Evolutionary conservation across 2,113 vertebrate species (phyloP), one percentile per base, ranked within the genome.

Genomic region (Ivindomyrus marchei): DNA sequence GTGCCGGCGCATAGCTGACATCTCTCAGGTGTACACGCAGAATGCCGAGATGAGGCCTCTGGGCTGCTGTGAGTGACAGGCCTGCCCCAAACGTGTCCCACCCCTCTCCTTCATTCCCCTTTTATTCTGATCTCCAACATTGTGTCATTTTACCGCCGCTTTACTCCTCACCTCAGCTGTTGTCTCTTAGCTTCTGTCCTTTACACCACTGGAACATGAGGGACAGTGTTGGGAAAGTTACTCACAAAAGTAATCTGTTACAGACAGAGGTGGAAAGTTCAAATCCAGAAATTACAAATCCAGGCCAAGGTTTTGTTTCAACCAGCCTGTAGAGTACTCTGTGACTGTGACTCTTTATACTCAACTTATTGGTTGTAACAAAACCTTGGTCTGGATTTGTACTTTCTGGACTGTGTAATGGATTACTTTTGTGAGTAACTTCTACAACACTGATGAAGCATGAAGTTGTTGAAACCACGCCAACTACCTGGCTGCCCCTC

Each of bases 1-100:
- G 94, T 96, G 95, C 89, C 95, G 95, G 13, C 93, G 95, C 62
- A 42, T 97, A 92, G 96, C 96, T 0, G 95, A 96, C 70, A 95
- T 97, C 92, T 96, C 95, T 0, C 96, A 97, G 94, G 95, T 97
- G 15, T 96, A 97, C 95, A 97, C 96, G 0, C 96, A 97, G 52
- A 97, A 97, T 0, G 96, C 96, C 0, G 96, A 97, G 90, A 97
- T 97, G 96, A 95, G 96, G 62, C 96, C 96, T 5, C 93, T 97
- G 5, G 96, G 96, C 93, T 97, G 96, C 94, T 96, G 96, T 97
- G 93, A 96, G 96, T 93, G 31, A 85, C 46, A 31, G 56, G 2
- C 7, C 31, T n/a, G 36, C 4, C 42, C 47, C 52, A 36, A 10
- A 19, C 66, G 9, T 13, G 13, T 56, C 11, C 49, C 36, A 39